phyloP scores from a whole-genome alignment of 2,797 vertebrate genomes.

The Tragopan temminckii region DNA sequence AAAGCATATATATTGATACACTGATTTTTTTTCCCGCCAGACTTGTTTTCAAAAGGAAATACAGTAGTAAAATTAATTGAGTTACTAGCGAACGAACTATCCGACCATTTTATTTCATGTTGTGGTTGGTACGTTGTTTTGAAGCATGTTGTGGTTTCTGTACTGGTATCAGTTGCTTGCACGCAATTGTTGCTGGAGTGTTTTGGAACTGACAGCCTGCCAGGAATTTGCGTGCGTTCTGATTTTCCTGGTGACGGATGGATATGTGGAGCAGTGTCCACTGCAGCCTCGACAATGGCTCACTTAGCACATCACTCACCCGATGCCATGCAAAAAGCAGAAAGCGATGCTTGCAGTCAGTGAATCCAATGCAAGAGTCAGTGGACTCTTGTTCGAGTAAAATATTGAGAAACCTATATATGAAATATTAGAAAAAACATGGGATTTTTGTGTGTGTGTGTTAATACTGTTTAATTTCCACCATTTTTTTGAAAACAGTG shows the following conservation, averaged over 20 bases:
- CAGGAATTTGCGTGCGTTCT: not conserved
- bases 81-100: not conserved
- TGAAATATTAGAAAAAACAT: not conserved
- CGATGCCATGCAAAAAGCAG: not conserved
- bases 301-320: not conserved
- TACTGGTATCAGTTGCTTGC: not conserved
- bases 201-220: not conserved
- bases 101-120: not conserved
- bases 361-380: not conserved
- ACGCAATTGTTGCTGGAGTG: too few relatives aligned
- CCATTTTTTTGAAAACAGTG: not conserved
- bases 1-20: not conserved
- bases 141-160: not conserved
- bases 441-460: not conserved
- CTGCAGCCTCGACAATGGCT: not conserved
- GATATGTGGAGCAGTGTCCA: not conserved
- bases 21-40: not conserved
- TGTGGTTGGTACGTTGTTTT: not conserved
- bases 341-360: accelerated
- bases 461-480: not conserved
- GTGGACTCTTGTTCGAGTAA: not conserved
- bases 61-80: not conserved
- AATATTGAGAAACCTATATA: not conserved
- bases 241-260: not conserved
- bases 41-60: not conserved